Percentiles rank a stretch among this genome's conserved stretches.
Conservation (phyloP, 2,797 vertebrate species). For the Sebastes kiyomatsui region DNA sequence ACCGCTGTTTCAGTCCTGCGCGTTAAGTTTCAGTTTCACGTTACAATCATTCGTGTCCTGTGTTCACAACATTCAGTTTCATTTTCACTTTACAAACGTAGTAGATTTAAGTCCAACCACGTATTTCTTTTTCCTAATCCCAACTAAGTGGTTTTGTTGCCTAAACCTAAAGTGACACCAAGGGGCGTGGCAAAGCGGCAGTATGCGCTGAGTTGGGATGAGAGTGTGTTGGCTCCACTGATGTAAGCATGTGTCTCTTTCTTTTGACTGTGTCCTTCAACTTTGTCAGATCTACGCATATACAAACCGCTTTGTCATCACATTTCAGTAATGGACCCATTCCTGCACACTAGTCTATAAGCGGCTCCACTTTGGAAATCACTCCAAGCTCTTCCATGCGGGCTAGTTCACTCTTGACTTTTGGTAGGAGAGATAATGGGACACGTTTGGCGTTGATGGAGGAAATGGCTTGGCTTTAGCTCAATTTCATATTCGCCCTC, state of each 20-base stretch:
- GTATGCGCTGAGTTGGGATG: not conserved
- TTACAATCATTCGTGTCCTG: too few species aligned
- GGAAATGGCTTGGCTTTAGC: not conserved
- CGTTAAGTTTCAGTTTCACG: too few species aligned
- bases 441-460: not conserved
- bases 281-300: not conserved
- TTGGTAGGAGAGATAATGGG: not conserved
- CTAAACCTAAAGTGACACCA: not conserved
- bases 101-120: too few species aligned
- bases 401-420: not conserved
- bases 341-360: not conserved
- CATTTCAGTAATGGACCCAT: not conserved
- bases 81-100: too few species aligned
- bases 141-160: too few species aligned
- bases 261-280: not conserved
- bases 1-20: too few species aligned
- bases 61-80: too few species aligned
- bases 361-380: not conserved
- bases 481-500: not conserved
- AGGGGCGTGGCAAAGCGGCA: not conserved
- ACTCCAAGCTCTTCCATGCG: not conserved
- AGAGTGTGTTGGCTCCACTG: not conserved
- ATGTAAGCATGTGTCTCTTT: not conserved
- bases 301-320: not conserved
- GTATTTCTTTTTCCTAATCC: too few species aligned